These are phyloP conservation scores for Macrosoma leucophasiata DNA, from an alignment of 2,888 invertebrate genomes.

Conservation along the genomic window DNA sequence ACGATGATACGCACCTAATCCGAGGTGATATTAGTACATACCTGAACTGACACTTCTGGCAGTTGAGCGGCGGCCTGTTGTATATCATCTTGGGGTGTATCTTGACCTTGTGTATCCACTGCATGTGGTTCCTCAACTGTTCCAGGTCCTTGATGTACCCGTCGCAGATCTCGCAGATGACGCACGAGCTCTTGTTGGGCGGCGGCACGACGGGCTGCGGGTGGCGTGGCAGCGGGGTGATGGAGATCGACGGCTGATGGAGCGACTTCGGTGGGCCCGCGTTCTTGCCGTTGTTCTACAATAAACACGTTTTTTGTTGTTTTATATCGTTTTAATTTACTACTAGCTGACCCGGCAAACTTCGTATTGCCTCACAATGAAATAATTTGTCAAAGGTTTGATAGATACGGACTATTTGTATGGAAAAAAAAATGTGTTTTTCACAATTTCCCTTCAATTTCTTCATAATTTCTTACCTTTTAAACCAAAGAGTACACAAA, in stretches of 20 bases:
- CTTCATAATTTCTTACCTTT: too few relatives aligned
- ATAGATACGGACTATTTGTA: too few relatives aligned
- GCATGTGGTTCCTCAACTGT: constrained; percentile 96
- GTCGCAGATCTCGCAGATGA: constrained; percentile 97
- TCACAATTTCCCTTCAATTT: too few relatives aligned
- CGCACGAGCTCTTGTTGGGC: constrained; percentile 85
- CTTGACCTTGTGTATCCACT: constrained; percentile 98
- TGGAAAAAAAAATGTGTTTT: too few relatives aligned
- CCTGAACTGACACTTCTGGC: constrained; percentile 94
- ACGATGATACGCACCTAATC: too few relatives aligned
- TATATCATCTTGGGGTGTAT: constrained; percentile 98
- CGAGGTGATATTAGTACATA: too few relatives aligned
- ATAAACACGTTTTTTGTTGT: constrained; percentile 16
- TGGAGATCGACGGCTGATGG: constrained; percentile 87
- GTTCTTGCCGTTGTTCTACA: constrained; percentile 41
- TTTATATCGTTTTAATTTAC: too few relatives aligned
- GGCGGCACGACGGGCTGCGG: constrained; percentile 49
- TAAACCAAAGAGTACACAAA: too few relatives aligned
- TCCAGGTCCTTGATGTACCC: constrained; percentile 97
- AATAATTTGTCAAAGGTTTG: too few relatives aligned
- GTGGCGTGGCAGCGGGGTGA: constrained; percentile 86
- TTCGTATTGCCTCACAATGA: too few relatives aligned
- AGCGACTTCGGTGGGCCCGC: constrained; percentile 32
- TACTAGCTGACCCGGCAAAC: too few relatives aligned
- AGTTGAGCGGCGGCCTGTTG: constrained; percentile 94